A percentile compares a stretch with the other conserved stretches of the same genome.
Evolutionary conservation across 2,113 vertebrate genomes (phyloP).

Genomic region (Esox niger): DNA sequence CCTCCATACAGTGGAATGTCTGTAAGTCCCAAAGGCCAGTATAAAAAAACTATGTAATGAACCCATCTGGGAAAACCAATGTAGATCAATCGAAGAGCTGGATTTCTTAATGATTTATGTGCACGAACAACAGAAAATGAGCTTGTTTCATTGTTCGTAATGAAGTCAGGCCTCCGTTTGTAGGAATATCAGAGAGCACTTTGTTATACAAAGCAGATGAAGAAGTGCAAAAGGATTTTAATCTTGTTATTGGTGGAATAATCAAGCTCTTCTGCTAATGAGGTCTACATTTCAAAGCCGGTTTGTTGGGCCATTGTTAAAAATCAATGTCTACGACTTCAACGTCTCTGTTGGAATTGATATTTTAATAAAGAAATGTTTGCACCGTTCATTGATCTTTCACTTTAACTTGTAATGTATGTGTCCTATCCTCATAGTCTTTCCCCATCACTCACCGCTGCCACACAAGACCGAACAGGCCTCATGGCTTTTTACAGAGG

Average conservation of each 20-base stretch:
- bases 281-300: constrained; percentile 11
- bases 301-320: too few relatives aligned
- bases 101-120: constrained; percentile 24
- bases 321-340: constrained; percentile 18
- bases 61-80: constrained; percentile 17
- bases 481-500: background rate
- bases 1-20: constrained; percentile 9
- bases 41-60: constrained; percentile 26
- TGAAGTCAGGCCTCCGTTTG: constrained; percentile 11
- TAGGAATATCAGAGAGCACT: constrained; percentile 4
- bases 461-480: background rate
- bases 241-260: constrained; percentile 25
- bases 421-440: background rate
- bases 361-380: constrained; percentile 10
- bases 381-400: background rate
- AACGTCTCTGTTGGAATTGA: constrained; percentile 7
- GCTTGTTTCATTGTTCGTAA: constrained; percentile 9
- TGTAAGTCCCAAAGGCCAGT: background rate
- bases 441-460: background rate
- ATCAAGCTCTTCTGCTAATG: constrained; percentile 24
- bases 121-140: background rate
- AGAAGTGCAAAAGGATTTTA: constrained; percentile 2
- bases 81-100: constrained; percentile 29
- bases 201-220: constrained; percentile 23
- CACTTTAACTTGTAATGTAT: background rate